These are phyloP conservation scores for Typhlomys cinereus DNA, from an alignment of 2,113 vertebrate species.

Conservation along the genomic window DNA sequence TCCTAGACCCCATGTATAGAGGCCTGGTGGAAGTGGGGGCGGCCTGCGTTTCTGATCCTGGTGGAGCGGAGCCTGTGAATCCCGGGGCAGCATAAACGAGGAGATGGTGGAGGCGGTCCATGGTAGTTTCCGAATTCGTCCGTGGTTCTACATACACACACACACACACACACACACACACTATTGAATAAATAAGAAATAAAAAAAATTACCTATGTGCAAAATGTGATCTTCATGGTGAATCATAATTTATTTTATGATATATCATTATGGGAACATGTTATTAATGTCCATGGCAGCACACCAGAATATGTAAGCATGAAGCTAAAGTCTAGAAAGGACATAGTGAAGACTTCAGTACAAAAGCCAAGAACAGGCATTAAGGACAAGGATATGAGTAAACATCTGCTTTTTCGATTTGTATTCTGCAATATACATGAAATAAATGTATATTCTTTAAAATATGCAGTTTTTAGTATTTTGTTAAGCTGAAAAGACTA, in stretches of 20 bases:
- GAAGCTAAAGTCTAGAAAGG: fast-evolving
- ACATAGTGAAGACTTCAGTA: not conserved
- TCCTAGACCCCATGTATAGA: too few relatives aligned
- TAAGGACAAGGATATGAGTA: not conserved
- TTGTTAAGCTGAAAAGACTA: not conserved
- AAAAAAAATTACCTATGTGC: too few relatives aligned
- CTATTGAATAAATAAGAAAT: too few relatives aligned
- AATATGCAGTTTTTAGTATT: not conserved
- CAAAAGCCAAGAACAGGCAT: not conserved
- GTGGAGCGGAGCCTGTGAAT: too few relatives aligned
- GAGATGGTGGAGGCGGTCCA: too few relatives aligned
- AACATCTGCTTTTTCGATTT: not conserved
- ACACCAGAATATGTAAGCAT: not conserved
- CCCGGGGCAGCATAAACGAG: too few relatives aligned
- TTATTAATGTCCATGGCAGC: not conserved
- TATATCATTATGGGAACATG: not conserved
- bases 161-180: too few relatives aligned
- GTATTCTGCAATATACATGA: not conserved
- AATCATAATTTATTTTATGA: not conserved
- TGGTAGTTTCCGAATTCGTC: too few relatives aligned
- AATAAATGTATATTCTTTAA: too few relatives aligned
- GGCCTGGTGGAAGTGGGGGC: too few relatives aligned
- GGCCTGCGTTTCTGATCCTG: too few relatives aligned
- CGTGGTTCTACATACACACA: too few relatives aligned
- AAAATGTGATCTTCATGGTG: not conserved